Evolutionary conservation across 2,888 invertebrate species (phyloP).

Genomic region (Parnassius smintheus): DNA sequence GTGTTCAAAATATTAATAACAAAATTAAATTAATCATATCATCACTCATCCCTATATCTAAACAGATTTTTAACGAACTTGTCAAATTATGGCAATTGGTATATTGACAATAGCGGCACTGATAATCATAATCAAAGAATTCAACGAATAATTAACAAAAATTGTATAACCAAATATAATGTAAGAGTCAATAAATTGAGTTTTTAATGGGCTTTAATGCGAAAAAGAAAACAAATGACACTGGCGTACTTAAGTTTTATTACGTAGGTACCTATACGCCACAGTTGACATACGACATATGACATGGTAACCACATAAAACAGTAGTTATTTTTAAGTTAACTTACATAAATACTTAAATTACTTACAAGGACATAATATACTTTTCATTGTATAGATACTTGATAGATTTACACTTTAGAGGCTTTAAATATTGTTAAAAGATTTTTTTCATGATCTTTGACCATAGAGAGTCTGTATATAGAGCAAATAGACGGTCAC

Average conservation of each 20-base stretch:
- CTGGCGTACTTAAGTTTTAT: no score
- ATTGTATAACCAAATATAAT: background rate
- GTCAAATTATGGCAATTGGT: constrained; percentile 10
- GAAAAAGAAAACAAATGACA: no score
- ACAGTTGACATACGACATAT: background rate
- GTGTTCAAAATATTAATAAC: no score
- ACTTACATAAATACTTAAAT: background rate
- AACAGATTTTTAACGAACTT: constrained; percentile 7
- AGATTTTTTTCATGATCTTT: background rate
- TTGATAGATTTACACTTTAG: no score
- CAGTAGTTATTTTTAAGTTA: background rate
- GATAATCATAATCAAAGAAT: constrained; percentile 15
- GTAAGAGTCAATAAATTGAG: no score
- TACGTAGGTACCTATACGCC: no score
- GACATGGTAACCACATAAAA: background rate
- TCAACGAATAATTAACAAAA: constrained; percentile 1
- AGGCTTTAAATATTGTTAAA: no score
- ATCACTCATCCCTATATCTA: no score
- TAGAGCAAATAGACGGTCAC: background rate
- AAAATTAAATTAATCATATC: no score
- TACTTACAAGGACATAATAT: background rate
- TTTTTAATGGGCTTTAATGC: no score
- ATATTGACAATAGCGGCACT: constrained; percentile 1
- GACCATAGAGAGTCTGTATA: constrained; percentile 8
- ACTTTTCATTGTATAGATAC: no score